phyloP scores from a whole-genome alignment of 1,140 invertebrate species.

The Drosophila rhopaloa region DNA sequence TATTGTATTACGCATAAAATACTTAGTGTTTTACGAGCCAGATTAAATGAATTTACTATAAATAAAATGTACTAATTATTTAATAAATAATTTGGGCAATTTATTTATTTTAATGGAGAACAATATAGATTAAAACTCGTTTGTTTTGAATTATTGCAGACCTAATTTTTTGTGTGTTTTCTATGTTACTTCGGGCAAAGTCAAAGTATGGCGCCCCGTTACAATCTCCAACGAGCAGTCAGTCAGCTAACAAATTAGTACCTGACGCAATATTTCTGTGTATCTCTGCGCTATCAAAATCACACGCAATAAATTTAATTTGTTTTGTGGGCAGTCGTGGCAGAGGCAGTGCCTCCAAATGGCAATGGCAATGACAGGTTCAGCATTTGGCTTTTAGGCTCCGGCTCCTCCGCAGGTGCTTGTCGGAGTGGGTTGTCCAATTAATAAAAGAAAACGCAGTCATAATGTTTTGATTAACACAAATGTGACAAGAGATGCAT shows the following conservation, averaged over 20 bases:
- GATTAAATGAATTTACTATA: no score
- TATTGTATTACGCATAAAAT: no score
- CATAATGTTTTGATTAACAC: constrained; percentile 82
- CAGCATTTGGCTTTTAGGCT: constrained; percentile 14
- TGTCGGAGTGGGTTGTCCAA: constrained; percentile 57
- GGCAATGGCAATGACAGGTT: constrained; percentile 34
- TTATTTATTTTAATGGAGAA: no score
- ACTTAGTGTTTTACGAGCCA: no score
- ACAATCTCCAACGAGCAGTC: constrained; percentile 38
- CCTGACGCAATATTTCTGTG: constrained; percentile 79
- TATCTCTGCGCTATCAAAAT: constrained; percentile 76
- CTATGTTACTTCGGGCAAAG: not conserved
- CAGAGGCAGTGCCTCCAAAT: constrained; percentile 16
- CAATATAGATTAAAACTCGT: no score
- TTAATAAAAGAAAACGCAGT: constrained; percentile 80
- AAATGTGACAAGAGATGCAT: constrained; percentile 81
- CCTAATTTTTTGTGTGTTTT: constrained; percentile 7
- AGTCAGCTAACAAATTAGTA: constrained; percentile 73
- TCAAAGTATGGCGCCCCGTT: constrained; percentile 29
- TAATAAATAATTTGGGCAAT: no score
- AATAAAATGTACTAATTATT: no score
- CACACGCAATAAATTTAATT: constrained; percentile 82
- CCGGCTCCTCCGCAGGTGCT: constrained; percentile 28
- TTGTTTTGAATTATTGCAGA: not conserved
- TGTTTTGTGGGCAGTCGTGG: constrained; percentile 36